Base-by-base conservation (phyloP, 2,113 vertebrate genomes). In the Cololabis saira region DNA sequence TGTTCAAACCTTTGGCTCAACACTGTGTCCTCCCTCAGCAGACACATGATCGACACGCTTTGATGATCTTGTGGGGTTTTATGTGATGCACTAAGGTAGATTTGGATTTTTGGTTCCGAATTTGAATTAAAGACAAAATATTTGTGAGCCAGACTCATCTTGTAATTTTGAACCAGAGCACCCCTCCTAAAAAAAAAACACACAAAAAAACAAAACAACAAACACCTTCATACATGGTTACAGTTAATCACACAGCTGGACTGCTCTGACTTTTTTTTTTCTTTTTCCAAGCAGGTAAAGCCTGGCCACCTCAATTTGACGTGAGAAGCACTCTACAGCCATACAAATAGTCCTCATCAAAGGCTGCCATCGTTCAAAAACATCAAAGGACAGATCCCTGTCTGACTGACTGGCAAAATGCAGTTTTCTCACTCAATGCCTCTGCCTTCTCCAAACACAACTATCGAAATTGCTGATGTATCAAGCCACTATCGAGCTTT, bases 301-400 rank as follows among this genome's bases (percentile, higher is more conserved):
- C 47, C 62, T 19, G 22, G 18, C 30, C 19, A 58, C 41, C 45
- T 71, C 56, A 62, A 30, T 70, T 58, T 49, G 48, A 43, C 76
- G 55, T 42, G 41, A n/a, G 21, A 45, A 62, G 43, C 43, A 58
- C 61, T 75, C 60, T 22, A 53, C 48, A 44, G 51, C 71, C 70
- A 68, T 74, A 72, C 51, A 83, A 80, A 80, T 37, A 37, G 10
- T 76, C 12, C 22, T 61, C 74, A 72, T 88, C 85, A 85, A 87
- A 85, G 76, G 65, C 44, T 66, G 52, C 64, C 66, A 62, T 79
- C 24, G 2, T 49, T 61, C 66, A 48, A 62, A 67, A 24, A 72
- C 55, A 81, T 83, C 69, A 85, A 82, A 88, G 78, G 17, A 24
- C 53, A 70, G 69, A 72, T 59, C 69, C 75, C 67, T 56, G 63